phyloP scores from a whole-genome alignment of 2,113 vertebrate species.

The Eptesicus fuscus region DNA sequence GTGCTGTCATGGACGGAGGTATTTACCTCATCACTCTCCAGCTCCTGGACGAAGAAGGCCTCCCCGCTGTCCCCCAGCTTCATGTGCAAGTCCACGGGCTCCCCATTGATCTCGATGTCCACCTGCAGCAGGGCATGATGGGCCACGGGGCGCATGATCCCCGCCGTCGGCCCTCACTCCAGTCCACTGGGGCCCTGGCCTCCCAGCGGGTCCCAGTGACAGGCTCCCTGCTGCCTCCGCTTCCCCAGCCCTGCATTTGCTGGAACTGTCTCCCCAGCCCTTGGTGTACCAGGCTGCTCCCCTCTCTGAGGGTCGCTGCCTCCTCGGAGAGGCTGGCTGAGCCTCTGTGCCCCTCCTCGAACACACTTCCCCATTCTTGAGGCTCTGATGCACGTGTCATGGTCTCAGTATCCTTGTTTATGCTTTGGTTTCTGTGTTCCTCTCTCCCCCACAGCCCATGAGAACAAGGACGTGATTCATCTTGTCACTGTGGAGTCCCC shows the following conservation, averaged over 20 bases:
- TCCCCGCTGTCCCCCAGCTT: slow-evolving; percentile 96
- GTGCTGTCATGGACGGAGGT: slow-evolving; percentile 54
- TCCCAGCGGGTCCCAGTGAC: background rate
- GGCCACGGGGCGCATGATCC: background rate
- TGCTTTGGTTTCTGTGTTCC: background rate
- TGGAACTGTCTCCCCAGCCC: background rate
- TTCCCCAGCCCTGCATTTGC: background rate
- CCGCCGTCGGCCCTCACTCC: fast-evolving
- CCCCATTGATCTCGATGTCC: slow-evolving; percentile 95
- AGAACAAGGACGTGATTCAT: background rate
- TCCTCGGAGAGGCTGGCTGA: background rate
- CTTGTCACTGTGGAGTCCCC: background rate
- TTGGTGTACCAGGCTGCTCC: background rate
- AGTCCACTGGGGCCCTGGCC: background rate
- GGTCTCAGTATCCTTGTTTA: background rate
- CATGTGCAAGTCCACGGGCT: slow-evolving; percentile 94
- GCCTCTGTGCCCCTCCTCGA: fast-evolving
- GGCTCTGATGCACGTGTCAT: background rate
- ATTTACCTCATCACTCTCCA: slow-evolving; percentile 86
- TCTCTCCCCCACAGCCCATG: background rate
- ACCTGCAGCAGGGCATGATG: slow-evolving; percentile 80
- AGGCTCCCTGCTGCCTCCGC: background rate
- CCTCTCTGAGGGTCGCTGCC: background rate
- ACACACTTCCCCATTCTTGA: background rate
- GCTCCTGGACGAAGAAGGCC: slow-evolving; percentile 94